Evolutionary conservation across 2,888 invertebrate species (phyloP).

Genomic region (Pachymerium ferrugineum): DNA sequence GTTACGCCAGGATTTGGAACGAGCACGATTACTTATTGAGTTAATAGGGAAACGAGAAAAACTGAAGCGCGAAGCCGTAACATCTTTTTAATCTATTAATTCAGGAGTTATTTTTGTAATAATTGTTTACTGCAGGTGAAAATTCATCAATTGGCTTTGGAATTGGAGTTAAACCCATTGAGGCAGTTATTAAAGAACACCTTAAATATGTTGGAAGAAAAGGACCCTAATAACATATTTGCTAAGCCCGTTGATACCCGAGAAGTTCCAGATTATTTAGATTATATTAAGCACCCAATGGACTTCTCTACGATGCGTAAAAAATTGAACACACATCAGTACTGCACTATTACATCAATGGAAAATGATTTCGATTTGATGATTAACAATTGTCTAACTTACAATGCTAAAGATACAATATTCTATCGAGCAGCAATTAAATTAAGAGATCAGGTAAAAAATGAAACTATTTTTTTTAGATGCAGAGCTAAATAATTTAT

Average conservation of each 20-base stretch:
- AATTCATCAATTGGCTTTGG: conserved; percentile 64
- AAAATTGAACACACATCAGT: conserved; percentile 52
- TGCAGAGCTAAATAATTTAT: neutral
- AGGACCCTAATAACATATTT: conserved; percentile 82
- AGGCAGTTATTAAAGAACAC: conserved; percentile 71
- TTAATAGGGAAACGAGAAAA: conserved; percentile 92
- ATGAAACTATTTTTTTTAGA: neutral
- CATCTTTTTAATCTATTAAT: no score
- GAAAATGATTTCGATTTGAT: conserved; percentile 90
- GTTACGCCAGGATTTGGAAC: conserved; percentile 86
- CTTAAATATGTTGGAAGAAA: conserved; percentile 66
- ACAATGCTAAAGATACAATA: conserved; percentile 91
- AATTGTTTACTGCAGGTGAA: no score
- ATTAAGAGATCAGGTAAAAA: conserved; percentile 67
- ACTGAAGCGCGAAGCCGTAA: conserved; percentile 83
- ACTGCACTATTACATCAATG: conserved; percentile 67
- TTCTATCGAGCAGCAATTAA: conserved; percentile 85
- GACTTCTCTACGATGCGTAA: conserved; percentile 79
- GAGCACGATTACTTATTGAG: conserved; percentile 86
- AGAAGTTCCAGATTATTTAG: conserved; percentile 71
- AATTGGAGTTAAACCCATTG: conserved; percentile 74
- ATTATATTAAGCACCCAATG: conserved; percentile 79
- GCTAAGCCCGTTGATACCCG: conserved; percentile 80
- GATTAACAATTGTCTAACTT: conserved; percentile 89
- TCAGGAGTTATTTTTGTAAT: no score